Percentiles rank a stretch among this genome's conserved stretches.
Conservation (phyloP, 2,113 vertebrate genomes). For the Sardina pilchardus region DNA sequence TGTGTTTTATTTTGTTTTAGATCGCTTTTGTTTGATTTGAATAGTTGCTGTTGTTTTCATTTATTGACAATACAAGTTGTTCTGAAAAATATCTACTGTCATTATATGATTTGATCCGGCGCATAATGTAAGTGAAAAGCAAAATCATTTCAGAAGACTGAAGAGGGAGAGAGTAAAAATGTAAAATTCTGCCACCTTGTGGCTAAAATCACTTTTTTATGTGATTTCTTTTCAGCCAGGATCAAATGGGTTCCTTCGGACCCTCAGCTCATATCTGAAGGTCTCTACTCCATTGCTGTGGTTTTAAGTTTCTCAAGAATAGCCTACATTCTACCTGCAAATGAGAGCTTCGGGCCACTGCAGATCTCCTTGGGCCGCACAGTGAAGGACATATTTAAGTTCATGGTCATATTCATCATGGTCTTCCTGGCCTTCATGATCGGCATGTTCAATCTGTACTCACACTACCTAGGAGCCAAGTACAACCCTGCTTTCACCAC, state of each 20-base stretch:
- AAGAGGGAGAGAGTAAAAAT: not conserved
- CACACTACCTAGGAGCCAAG: conserved; percentile 88
- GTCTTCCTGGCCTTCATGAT: conserved; percentile 92
- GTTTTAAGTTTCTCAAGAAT: conserved; percentile 89
- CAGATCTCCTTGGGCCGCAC: conserved; percentile 89
- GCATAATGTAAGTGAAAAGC: not conserved
- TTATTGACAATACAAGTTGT: no score
- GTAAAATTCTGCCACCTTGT: conserved; percentile 38
- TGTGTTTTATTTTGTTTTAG: no score
- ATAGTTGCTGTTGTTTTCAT: not conserved
- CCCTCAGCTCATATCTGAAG: conserved; percentile 89
- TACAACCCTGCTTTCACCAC: conserved; percentile 87
- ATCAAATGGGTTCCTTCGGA: conserved; percentile 90
- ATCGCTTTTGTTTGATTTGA: not conserved
- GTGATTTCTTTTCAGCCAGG: conserved; percentile 76
- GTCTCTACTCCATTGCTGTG: conserved; percentile 85
- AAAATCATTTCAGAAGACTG: not conserved
- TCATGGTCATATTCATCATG: conserved; percentile 93
- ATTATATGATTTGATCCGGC: not conserved
- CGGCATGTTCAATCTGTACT: conserved; percentile 90
- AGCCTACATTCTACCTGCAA: conserved; percentile 85
- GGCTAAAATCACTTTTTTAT: conserved; percentile 23
- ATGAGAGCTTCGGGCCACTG: conserved; percentile 87
- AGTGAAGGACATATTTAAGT: conserved; percentile 91
- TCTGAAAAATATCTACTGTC: not conserved